A percentile compares a stretch with the other conserved stretches of the same genome.
phyloP scores from a whole-genome alignment of 2,888 invertebrate species.

The Diplolepis rosae region DNA sequence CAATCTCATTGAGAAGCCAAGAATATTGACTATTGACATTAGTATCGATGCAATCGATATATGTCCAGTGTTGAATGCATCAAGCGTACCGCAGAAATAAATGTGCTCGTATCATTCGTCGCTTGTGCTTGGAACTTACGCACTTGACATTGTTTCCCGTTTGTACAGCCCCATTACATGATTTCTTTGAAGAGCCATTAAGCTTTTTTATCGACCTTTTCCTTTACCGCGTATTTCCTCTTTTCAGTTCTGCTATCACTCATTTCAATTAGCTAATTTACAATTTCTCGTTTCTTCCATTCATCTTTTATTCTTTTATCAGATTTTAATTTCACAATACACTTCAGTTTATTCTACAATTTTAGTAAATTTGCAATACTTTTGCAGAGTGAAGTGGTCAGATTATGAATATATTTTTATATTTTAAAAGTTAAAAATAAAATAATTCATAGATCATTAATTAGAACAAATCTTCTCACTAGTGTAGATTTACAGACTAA shows the following conservation, averaged over 20 bases:
- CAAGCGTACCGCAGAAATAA: not conserved
- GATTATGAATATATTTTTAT: no score
- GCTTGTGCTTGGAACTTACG: conserved; percentile 1
- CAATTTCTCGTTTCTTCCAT: not conserved
- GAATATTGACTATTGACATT: conserved; percentile 9
- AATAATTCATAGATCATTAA: no score
- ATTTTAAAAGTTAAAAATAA: no score
- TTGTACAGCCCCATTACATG: conserved; percentile 2
- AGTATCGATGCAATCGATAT: conserved; percentile 4
- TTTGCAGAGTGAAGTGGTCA: no score
- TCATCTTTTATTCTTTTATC: conserved; percentile 16
- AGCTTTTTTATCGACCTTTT: conserved; percentile 7
- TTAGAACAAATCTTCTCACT: no score
- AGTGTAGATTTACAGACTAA: no score
- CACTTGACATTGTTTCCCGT: conserved; percentile 28
- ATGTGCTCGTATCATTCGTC: not conserved
- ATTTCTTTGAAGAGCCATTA: conserved; percentile 25
- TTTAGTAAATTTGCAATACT: no score
- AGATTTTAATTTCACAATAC: no score
- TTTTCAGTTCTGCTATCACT: not conserved
- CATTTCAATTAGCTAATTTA: conserved; percentile 13
- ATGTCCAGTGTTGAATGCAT: not conserved
- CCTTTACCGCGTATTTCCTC: conserved; percentile 15
- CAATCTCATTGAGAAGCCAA: conserved; percentile 9
- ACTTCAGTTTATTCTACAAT: no score